Base-by-base conservation (phyloP, 2,888 invertebrate genomes). In the Sphaeridia pumilis region DNA sequence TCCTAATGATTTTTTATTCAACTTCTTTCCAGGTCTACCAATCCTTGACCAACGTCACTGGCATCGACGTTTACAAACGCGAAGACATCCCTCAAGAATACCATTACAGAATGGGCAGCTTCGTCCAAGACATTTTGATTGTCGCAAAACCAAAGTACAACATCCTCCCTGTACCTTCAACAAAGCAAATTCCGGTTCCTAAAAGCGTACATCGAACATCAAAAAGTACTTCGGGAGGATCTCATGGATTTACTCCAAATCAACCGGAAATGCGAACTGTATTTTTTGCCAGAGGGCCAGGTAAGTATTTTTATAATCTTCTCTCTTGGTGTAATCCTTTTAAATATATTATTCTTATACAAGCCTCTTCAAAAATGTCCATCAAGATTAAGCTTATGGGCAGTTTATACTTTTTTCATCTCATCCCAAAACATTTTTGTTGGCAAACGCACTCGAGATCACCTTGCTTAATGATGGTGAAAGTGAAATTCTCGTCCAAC, bases 61-160 rank as follows among this genome's bases (percentile, higher is more conserved):
- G 66, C 3, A 60, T 66, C 43, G 57, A 61, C 46, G 70, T 70
- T 3, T 73, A 70, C 63, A 66, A 64, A 46, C 69, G 69, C 53
- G 66, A 69, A 44, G 70, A 74, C 14, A 69, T 74, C 42, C 74
- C 74, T 0, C 70, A 68, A 2, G 60, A 65, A 21, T 72, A 67
- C 61, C 73, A 73, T 63, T 73, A 72, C 65, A 67, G 67, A 49
- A 67, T 72, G 54, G 69, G 70, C 55, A 58, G 67, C 21, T 63
- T 74, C 26, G 69, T 73, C 22, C 67, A 69, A 53, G 71, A 72
- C 5, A 68, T 74, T 48, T 63, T 75, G 20, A 65, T 72, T 14
- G 66, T 72, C 4, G 72, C 73, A n/a, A 67, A 71, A 27, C 69
- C 70, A 43, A 70, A 70, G 68, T 69, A 68, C 50, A 57, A 53